phyloP scores from a whole-genome alignment of 1,140 invertebrate genomes.

The Ruditapes philippinarum region DNA sequence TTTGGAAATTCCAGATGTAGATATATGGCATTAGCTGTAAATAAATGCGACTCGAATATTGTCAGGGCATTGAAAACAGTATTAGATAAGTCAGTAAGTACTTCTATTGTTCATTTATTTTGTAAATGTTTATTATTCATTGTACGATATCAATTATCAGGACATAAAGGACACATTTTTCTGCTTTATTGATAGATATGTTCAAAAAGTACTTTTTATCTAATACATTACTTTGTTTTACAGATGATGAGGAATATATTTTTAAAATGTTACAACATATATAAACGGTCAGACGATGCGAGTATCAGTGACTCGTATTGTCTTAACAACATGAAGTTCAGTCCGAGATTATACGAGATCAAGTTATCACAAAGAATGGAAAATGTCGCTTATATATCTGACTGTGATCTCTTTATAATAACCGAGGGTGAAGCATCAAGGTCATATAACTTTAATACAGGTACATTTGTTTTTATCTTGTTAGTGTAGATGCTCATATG shows the following conservation, averaged over 20 bases:
- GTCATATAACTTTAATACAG: too few species aligned
- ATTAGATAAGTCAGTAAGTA: slow-evolving; percentile 84
- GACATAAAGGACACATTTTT: too few species aligned
- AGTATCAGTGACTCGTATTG: too few species aligned
- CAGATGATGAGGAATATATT: slow-evolving; percentile 86
- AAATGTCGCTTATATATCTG: slow-evolving; percentile 81
- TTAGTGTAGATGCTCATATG: too few species aligned
- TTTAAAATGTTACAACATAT: slow-evolving; percentile 84
- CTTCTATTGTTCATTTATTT: too few species aligned
- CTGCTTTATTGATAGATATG: too few species aligned
- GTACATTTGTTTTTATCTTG: too few species aligned
- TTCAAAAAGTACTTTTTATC: too few species aligned
- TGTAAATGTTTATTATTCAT: too few species aligned
- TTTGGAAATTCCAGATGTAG: slow-evolving; percentile 83
- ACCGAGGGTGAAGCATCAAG: slow-evolving; percentile 70
- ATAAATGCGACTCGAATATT: slow-evolving; percentile 81
- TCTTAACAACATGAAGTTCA: slow-evolving; percentile 72
- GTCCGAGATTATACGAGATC: slow-evolving; percentile 84
- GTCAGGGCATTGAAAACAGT: slow-evolving; percentile 82
- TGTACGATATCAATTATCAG: too few species aligned
- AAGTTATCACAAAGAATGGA: slow-evolving; percentile 77
- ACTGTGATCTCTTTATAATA: slow-evolving; percentile 80
- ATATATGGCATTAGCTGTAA: slow-evolving; percentile 81
- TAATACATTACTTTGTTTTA: too few species aligned
- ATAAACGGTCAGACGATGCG: slow-evolving; percentile 78